phyloP scores from a whole-genome alignment of 2,113 vertebrate genomes.

The Philantomba maxwellii region DNA sequence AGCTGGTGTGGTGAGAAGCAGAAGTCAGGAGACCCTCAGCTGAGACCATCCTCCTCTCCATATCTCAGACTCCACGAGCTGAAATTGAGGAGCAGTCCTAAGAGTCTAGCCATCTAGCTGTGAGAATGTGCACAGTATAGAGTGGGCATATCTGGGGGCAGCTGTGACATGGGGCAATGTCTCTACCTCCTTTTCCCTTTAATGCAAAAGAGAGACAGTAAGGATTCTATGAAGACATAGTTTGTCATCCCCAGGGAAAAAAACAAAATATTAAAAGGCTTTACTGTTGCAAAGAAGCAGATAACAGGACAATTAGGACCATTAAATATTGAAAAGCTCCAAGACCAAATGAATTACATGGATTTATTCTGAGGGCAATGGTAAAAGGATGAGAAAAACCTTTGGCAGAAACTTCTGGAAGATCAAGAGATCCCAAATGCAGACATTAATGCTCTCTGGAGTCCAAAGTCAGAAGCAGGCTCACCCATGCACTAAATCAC shows the following conservation, averaged over 20 bases:
- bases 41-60: rapidly evolving
- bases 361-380: not conserved
- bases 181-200: not conserved
- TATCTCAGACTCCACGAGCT: not conserved
- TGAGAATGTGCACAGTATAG: rapidly evolving
- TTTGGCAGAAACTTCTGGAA: not conserved
- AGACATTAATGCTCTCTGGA: not conserved
- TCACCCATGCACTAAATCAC: not conserved
- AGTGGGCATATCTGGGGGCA: not conserved
- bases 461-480: not conserved
- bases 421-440: not conserved
- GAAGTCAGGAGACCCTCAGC: not conserved
- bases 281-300: not conserved
- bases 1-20: not conserved
- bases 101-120: not conserved
- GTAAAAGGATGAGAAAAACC: not conserved
- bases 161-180: not conserved
- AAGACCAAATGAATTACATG: not conserved
- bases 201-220: not conserved
- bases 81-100: not conserved
- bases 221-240: not conserved
- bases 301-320: not conserved
- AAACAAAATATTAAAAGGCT: not conserved
- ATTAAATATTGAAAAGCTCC: not conserved
- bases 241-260: not conserved